phyloP scores from a whole-genome alignment of 2,797 vertebrate genomes.

The Acanthurus lineatus region DNA sequence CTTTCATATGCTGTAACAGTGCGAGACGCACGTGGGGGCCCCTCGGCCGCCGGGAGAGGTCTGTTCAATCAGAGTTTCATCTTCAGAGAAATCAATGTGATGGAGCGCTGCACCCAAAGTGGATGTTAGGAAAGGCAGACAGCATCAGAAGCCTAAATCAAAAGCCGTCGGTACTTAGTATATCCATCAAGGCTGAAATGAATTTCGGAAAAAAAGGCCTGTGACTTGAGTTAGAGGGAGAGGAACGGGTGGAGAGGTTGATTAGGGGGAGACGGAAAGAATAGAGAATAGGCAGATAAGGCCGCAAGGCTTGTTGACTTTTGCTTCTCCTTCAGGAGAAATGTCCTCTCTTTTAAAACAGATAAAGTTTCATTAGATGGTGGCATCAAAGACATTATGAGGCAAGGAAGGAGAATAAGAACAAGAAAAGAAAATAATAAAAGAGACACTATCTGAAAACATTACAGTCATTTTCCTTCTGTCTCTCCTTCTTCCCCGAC shows the following conservation, averaged over 20 bases:
- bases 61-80: constrained; percentile 81
- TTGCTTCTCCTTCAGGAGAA: constrained; percentile 23
- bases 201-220: constrained; percentile 58
- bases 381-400: constrained; percentile 17
- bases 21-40: constrained; percentile 33
- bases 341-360: constrained; percentile 25
- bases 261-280: constrained; percentile 30
- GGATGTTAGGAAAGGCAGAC: constrained; percentile 79
- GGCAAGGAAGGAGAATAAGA: constrained; percentile 8
- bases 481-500: constrained; percentile 18
- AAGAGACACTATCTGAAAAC: constrained; percentile 32
- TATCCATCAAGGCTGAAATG: constrained; percentile 77
- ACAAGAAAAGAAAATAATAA: constrained; percentile 12
- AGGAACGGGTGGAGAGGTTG: constrained; percentile 42
- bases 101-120: constrained; percentile 76
- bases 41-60: constrained; percentile 61
- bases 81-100: constrained; percentile 83
- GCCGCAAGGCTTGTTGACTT: constrained; percentile 40
- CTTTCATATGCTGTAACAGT: constrained; percentile 55
- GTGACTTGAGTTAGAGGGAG: constrained; percentile 49
- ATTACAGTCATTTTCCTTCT: constrained; percentile 44
- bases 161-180: constrained; percentile 72
- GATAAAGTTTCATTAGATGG: constrained; percentile 2
- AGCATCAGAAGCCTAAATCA: constrained; percentile 82
- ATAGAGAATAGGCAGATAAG: constrained; percentile 30